Conservation (phyloP, 2,888 invertebrate genomes). For the Caenorhabditis sinica region DNA sequence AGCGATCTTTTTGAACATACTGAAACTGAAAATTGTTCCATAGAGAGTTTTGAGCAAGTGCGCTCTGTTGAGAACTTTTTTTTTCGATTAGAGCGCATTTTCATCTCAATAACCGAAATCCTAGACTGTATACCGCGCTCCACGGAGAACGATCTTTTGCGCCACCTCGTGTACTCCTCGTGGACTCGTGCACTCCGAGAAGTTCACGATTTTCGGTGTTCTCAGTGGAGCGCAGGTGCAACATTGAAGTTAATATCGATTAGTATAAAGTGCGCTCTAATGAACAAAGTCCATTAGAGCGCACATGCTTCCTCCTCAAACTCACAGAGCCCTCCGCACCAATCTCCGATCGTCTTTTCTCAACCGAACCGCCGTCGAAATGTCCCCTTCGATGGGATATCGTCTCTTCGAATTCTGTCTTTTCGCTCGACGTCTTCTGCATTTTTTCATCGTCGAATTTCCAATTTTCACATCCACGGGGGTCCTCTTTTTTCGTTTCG, state of each 20-base stretch:
- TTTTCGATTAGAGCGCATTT: no score
- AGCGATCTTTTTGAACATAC: not conserved
- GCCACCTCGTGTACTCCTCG: no score
- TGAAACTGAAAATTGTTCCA: slow-evolving; percentile 2
- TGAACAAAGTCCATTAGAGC: not conserved
- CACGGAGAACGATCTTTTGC: no score
- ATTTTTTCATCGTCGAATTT: not conserved
- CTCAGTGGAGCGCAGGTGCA: no score
- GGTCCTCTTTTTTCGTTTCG: not conserved
- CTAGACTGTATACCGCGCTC: no score
- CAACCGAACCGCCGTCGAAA: not conserved
- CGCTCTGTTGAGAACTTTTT: no score
- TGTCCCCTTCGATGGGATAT: not conserved
- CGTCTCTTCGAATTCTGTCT: not conserved
- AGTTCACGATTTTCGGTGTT: no score
- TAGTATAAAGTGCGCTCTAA: not conserved
- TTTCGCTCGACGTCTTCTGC: not conserved
- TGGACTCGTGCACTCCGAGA: no score
- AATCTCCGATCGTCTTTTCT: not conserved
- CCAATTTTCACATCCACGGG: slow-evolving; percentile 9
- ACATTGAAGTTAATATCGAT: no score
- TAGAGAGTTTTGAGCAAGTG: not conserved
- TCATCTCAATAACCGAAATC: no score
- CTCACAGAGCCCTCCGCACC: not conserved
- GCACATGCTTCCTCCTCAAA: not conserved